phyloP scores from a whole-genome alignment of 2,888 invertebrate species.

The Heliconius charithonia region DNA sequence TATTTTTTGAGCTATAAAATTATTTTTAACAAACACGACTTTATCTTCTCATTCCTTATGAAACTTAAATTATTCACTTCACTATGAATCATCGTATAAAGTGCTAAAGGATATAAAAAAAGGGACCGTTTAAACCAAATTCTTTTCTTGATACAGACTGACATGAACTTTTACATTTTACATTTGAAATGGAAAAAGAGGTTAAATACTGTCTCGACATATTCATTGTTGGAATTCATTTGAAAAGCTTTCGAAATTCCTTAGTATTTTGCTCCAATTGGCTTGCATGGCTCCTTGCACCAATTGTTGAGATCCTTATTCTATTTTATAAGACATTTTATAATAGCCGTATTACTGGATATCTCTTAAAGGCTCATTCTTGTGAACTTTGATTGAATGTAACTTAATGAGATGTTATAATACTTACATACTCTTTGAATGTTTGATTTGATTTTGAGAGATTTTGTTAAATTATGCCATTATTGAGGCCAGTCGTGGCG shows the following conservation, averaged over 20 bases:
- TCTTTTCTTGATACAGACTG: conserved; percentile 21
- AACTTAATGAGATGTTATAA: not conserved
- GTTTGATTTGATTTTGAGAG: not conserved
- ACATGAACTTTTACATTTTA: conserved; percentile 23
- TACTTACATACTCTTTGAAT: not conserved
- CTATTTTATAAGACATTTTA: conserved; percentile 31
- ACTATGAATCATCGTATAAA: not conserved
- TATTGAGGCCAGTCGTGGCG: no score
- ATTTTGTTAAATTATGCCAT: not conserved
- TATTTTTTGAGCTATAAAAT: no score
- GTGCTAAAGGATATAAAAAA: not conserved
- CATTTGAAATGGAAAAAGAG: conserved; percentile 29
- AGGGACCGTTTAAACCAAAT: not conserved
- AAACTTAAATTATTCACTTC: not conserved
- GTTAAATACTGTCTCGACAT: conserved; percentile 37
- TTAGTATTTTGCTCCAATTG: conserved; percentile 38
- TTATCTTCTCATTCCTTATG: not conserved
- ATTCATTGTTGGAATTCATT: conserved; percentile 35
- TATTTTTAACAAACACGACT: not conserved
- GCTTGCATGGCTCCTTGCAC: conserved; percentile 37
- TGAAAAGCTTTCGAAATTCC: conserved; percentile 32
- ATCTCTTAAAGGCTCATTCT: conserved; percentile 13
- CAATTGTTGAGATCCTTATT: conserved; percentile 37
- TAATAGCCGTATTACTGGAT: conserved; percentile 30
- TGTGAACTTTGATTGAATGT: conserved; percentile 12